Conservation (phyloP, 1,140 invertebrate genomes). For the Chironomus tepperi region DNA sequence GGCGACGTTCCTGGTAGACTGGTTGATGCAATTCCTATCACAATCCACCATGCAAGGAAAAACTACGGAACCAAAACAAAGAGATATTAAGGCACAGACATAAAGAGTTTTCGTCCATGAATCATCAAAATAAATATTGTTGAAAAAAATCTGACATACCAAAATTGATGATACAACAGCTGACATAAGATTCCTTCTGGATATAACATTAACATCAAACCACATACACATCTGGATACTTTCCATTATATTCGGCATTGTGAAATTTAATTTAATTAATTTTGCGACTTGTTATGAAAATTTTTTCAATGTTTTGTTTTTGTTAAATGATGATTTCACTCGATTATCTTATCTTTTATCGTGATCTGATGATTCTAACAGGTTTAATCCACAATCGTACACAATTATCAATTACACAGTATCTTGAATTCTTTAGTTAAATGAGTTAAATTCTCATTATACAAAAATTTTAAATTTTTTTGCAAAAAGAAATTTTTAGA, state of each 20-base stretch:
- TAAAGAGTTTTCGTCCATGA: background rate
- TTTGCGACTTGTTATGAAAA: background rate
- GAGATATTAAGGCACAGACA: background rate
- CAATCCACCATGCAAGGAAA: conserved; percentile 94
- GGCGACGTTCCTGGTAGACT: conserved; percentile 49
- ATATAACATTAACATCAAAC: conserved; percentile 15
- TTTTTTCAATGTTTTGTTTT: background rate
- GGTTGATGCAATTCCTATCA: conserved; percentile 84
- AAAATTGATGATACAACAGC: background rate
- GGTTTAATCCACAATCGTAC: background rate
- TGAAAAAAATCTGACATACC: no score
- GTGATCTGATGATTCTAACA: background rate
- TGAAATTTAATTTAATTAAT: background rate
- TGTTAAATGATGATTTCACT: background rate
- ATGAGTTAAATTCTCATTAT: no score
- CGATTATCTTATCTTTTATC: background rate
- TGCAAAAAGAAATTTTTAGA: background rate
- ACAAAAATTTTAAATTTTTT: no score
- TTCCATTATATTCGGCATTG: background rate
- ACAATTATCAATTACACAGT: background rate
- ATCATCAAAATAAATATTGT: background rate
- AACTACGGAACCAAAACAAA: conserved; percentile 52
- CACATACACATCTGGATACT: background rate
- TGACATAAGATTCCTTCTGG: background rate
- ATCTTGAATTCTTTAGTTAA: background rate